These are phyloP conservation scores for Selenia dentaria DNA, from an alignment of 2,888 invertebrate genomes.

Conservation along the genomic window DNA sequence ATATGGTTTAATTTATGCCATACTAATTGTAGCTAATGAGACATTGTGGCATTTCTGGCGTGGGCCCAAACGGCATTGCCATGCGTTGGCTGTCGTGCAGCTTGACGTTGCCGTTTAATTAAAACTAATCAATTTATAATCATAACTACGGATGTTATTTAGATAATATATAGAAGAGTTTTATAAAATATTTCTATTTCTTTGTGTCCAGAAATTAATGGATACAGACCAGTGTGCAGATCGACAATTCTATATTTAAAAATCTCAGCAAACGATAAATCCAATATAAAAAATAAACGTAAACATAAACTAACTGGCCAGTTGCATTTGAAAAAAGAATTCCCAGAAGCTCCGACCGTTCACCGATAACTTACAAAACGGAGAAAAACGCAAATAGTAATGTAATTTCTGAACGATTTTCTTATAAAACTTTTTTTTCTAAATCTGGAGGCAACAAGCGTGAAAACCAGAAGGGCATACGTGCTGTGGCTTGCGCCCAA, in stretches of 20 bases:
- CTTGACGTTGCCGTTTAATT: slow-evolving; percentile 27
- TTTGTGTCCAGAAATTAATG: not conserved
- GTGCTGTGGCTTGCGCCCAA: slow-evolving; percentile 59
- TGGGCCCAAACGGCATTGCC: slow-evolving; percentile 48
- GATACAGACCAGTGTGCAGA: not conserved
- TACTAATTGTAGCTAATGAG: slow-evolving; percentile 76
- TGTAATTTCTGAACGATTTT: slow-evolving; percentile 41
- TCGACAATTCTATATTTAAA: not conserved
- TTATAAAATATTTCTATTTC: no score
- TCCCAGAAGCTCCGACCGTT: slow-evolving; percentile 42
- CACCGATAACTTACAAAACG: slow-evolving; percentile 37
- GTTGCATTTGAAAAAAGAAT: slow-evolving; percentile 33
- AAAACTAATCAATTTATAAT: slow-evolving; percentile 24
- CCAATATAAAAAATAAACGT: slow-evolving; percentile 8
- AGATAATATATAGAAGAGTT: not conserved
- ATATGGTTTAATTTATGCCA: slow-evolving; percentile 61
- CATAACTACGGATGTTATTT: not conserved
- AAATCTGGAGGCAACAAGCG: slow-evolving; percentile 46
- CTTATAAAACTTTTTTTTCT: slow-evolving; percentile 40
- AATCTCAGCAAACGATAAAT: not conserved
- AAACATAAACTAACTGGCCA: slow-evolving; percentile 29
- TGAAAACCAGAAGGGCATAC: slow-evolving; percentile 70
- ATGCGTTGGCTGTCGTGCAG: slow-evolving; percentile 25
- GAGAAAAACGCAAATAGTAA: slow-evolving; percentile 41
- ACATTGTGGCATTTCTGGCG: slow-evolving; percentile 60